Percentiles rank a stretch among this genome's conserved stretches.
Conservation (phyloP, 2,888 invertebrate species). For the Nezara viridula region DNA sequence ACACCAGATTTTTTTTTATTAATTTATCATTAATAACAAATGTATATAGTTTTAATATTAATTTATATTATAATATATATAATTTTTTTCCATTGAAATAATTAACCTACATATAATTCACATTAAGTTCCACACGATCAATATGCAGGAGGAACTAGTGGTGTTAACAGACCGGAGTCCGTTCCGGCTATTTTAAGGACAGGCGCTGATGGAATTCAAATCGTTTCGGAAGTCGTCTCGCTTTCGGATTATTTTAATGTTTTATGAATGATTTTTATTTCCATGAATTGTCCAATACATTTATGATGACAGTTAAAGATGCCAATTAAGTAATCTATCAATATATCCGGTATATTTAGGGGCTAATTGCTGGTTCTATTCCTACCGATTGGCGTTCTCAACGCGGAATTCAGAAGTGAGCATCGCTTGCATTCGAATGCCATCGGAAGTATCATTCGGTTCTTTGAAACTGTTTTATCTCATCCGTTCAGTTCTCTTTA, state of each 20-base stretch:
- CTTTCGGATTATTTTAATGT: neutral
- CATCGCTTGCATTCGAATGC: neutral
- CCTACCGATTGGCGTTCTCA: neutral
- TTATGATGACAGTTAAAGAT: neutral
- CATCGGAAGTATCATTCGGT: neutral
- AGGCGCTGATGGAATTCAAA: neutral
- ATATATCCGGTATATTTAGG: neutral
- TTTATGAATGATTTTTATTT: neutral
- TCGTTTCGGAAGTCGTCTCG: neutral
- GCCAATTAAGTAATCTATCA: neutral
- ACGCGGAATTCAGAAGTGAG: neutral
- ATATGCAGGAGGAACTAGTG: neutral
- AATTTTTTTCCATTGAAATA: no score
- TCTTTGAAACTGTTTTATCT: conserved; percentile 9
- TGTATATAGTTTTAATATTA: no score
- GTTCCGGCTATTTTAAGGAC: neutral
- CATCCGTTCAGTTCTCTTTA: neutral
- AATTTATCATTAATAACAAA: no score
- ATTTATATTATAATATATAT: no score
- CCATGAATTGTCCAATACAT: neutral
- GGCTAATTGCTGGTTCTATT: neutral
- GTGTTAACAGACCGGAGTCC: neutral
- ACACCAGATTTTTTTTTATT: no score
- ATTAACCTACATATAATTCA: no score
- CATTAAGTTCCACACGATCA: neutral